Evolutionary conservation across 2,888 invertebrate species (phyloP).

Genomic region (Zygogramma bicolorata): DNA sequence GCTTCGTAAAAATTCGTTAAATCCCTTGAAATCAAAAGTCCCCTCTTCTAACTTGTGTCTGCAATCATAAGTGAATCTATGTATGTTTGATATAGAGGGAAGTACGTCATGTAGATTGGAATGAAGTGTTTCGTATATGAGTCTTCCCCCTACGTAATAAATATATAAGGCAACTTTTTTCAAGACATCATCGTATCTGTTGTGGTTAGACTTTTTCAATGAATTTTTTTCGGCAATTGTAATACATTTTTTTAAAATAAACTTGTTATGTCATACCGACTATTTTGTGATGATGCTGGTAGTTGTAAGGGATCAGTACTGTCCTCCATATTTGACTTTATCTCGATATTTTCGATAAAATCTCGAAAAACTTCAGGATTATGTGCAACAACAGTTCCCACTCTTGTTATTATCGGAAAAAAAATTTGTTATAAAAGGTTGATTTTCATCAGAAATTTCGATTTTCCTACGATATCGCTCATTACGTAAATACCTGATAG

Average conservation of each 20-base stretch:
- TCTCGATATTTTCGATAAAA: not conserved
- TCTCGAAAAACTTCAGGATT: not conserved
- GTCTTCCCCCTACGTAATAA: constrained; percentile 28
- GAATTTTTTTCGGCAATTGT: not conserved
- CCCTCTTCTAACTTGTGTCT: constrained; percentile 16
- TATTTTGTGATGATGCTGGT: not conserved
- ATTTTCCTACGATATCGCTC: not conserved
- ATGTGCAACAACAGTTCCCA: not conserved
- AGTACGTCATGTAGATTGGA: constrained; percentile 26
- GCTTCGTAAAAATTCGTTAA: constrained; percentile 24
- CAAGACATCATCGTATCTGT: not conserved
- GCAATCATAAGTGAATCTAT: constrained; percentile 21
- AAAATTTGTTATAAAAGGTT: not conserved
- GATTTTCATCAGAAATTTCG: not conserved
- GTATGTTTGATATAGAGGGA: constrained; percentile 27
- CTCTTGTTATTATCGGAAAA: not conserved
- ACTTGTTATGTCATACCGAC: not conserved
- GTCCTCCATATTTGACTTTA: not conserved
- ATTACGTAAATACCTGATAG: not conserved
- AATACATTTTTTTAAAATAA: not conserved
- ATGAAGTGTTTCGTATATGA: constrained; percentile 29
- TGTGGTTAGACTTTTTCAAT: not conserved
- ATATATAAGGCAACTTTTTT: constrained; percentile 29
- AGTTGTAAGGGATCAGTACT: not conserved
- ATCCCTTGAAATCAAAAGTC: constrained; percentile 34